A percentile compares a stretch with the other conserved stretches of the same genome.
Evolutionary conservation across 2,888 invertebrate species (phyloP).

Genomic region (Microctonus brassicae): DNA sequence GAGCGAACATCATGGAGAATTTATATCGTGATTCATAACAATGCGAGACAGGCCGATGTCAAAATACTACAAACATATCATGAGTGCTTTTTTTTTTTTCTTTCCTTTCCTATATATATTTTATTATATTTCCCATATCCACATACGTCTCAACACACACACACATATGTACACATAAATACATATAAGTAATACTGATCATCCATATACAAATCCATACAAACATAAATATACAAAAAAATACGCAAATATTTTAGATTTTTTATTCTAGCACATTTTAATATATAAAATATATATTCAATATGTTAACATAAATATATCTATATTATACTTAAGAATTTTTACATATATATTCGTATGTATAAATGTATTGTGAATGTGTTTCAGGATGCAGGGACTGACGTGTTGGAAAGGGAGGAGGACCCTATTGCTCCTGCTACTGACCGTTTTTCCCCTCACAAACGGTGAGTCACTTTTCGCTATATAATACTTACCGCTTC

Average conservation of each 20-base stretch:
- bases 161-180: slow-evolving; percentile 21
- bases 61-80: slow-evolving; percentile 46
- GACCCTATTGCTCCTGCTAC: slow-evolving; percentile 55
- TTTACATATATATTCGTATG: too few relatives aligned
- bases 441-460: slow-evolving; percentile 56
- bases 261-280: too few relatives aligned
- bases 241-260: too few relatives aligned
- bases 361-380: slow-evolving; percentile 43
- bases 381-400: slow-evolving; percentile 64
- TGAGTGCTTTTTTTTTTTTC: slow-evolving; percentile 38
- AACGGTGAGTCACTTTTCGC: slow-evolving; percentile 64
- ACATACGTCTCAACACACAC: not conserved
- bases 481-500: slow-evolving; percentile 43
- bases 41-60: slow-evolving; percentile 41
- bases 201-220: too few relatives aligned
- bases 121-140: slow-evolving; percentile 3
- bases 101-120: not conserved
- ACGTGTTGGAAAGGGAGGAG: slow-evolving; percentile 60
- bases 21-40: slow-evolving; percentile 32
- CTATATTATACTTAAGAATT: slow-evolving; percentile 9
- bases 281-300: too few relatives aligned
- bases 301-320: too few relatives aligned
- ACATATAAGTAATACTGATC: too few relatives aligned
- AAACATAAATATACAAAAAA: too few relatives aligned
- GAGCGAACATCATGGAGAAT: slow-evolving; percentile 29